Evolutionary conservation across 1,140 invertebrate species (phyloP).

Genomic region (Ectropis grisescens): DNA sequence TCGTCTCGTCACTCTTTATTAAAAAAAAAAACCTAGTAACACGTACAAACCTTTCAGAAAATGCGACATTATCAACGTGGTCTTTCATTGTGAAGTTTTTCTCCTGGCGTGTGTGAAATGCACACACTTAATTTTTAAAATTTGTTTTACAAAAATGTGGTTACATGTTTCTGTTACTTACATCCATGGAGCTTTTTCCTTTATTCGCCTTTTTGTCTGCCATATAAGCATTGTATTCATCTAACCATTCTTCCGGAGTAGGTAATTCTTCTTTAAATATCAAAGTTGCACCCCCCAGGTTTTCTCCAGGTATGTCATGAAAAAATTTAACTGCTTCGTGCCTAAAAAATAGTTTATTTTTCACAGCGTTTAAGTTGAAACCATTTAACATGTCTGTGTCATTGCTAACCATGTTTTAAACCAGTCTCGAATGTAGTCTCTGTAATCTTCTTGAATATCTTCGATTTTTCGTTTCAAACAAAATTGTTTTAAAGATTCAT

Average conservation of each 20-base stretch:
- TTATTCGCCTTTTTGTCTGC: constrained; percentile 29
- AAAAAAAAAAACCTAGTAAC: no score
- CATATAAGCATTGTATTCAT: constrained; percentile 24
- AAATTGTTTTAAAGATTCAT: constrained; percentile 15
- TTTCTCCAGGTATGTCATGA: constrained; percentile 32
- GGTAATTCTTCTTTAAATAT: constrained; percentile 33
- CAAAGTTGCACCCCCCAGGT: constrained; percentile 21
- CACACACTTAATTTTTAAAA: not conserved
- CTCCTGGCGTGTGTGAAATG: no score
- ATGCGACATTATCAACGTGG: no score
- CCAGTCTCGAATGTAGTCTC: constrained; percentile 35
- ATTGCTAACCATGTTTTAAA: constrained; percentile 33
- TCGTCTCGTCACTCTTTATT: no score
- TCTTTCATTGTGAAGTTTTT: no score
- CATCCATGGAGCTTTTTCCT: no score
- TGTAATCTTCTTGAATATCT: constrained; percentile 24
- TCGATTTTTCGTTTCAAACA: constrained; percentile 18
- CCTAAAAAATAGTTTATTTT: constrained; percentile 1
- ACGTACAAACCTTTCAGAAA: no score
- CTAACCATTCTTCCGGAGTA: constrained; percentile 32
- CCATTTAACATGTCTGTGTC: no score
- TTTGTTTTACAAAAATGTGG: not conserved
- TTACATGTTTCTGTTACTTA: no score
- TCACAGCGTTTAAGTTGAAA: no score
- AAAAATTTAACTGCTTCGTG: constrained; percentile 23